Conservation (phyloP, 1,140 invertebrate genomes). For the Drosophila busckii region DNA sequence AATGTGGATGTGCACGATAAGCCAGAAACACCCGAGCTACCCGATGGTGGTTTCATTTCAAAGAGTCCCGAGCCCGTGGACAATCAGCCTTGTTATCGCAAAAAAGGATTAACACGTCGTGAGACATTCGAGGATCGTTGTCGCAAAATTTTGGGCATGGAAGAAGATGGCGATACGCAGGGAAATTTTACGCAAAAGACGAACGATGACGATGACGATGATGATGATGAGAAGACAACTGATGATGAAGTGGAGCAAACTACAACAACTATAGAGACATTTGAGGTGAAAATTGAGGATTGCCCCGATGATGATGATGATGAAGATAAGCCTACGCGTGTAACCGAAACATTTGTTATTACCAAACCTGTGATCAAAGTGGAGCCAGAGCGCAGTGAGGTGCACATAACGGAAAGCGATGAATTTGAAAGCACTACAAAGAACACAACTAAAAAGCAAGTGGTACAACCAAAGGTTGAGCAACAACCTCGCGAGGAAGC, state of each 20-base stretch:
- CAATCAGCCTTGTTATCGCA: conserved; percentile 45
- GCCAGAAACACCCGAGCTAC: conserved; percentile 30
- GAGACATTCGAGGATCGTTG: conserved; percentile 87
- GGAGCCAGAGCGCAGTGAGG: conserved; percentile 28
- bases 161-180: conserved; percentile 71
- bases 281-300: conserved; percentile 70
- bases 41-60: conserved; percentile 61
- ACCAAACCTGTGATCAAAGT: conserved; percentile 50
- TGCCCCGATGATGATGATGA: conserved; percentile 70
- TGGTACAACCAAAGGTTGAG: conserved; percentile 1
- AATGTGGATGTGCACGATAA: neutral
- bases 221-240: conserved; percentile 11
- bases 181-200: conserved; percentile 34
- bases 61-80: conserved; percentile 41
- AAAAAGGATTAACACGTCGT: conserved; percentile 78
- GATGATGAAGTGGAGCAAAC: conserved; percentile 13
- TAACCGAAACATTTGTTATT: conserved; percentile 49
- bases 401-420: conserved; percentile 38
- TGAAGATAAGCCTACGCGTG: conserved; percentile 31
- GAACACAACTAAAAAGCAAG: neutral
- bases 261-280: conserved; percentile 32
- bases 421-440: conserved; percentile 3
- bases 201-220: conserved; percentile 12
- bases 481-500: neutral
- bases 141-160: conserved; percentile 83